phyloP scores from a whole-genome alignment of 2,113 vertebrate genomes.

The Neoarius graeffei region DNA sequence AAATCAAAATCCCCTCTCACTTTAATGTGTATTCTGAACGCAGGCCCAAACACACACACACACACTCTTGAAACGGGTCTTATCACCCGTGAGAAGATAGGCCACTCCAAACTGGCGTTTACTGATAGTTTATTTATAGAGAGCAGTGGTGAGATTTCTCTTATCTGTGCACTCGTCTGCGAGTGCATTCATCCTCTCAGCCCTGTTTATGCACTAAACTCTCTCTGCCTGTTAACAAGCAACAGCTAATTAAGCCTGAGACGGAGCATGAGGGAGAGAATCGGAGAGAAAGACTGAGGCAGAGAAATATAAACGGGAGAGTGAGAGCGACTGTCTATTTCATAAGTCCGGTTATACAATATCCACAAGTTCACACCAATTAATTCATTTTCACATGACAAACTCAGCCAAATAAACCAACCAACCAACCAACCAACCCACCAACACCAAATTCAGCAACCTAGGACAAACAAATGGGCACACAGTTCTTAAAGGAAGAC shows the following conservation, averaged over 20 bases:
- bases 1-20: conserved; percentile 47
- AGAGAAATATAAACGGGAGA: conserved; percentile 54
- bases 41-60: conserved; percentile 6
- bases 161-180: conserved; percentile 46
- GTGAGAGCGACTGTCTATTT: neutral
- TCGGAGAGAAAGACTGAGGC: neutral
- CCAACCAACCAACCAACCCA: no score
- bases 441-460: neutral
- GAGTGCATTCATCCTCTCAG: conserved; percentile 48
- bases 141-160: conserved; percentile 47
- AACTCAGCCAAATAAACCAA: neutral
- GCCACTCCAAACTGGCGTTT: conserved; percentile 46
- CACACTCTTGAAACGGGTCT: conserved; percentile 42
- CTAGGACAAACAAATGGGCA: neutral
- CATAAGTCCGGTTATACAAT: neutral
- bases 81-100: conserved; percentile 50
- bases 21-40: conserved; percentile 50
- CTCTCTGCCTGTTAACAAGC: conserved; percentile 56
- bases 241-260: conserved; percentile 53
- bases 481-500: neutral
- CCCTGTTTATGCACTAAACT: conserved; percentile 54
- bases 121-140: conserved; percentile 57
- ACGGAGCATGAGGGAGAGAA: conserved; percentile 54
- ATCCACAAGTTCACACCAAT: neutral
- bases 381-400: neutral